A percentile compares a stretch with the other conserved stretches of the same genome.
These are phyloP conservation scores for Petroica traversi DNA, from an alignment of 2,113 vertebrate species.

Conservation along the genomic window DNA sequence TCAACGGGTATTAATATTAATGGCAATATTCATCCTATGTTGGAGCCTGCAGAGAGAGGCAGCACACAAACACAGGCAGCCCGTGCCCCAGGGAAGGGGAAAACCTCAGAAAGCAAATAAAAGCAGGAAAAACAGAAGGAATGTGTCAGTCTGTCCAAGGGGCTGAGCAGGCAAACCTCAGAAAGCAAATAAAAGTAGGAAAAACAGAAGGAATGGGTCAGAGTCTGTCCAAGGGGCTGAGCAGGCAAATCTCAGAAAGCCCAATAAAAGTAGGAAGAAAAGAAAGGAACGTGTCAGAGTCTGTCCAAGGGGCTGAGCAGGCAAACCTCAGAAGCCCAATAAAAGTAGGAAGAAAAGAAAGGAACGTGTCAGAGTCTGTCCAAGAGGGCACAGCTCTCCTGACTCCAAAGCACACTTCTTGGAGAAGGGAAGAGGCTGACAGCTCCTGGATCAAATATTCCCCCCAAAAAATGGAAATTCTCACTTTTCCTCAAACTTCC, in stretches of 20 bases:
- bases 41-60: background rate
- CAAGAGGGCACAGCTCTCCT: background rate
- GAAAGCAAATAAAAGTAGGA: background rate
- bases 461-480: background rate
- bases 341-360: fast-evolving
- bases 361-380: fast-evolving
- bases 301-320: too few species aligned
- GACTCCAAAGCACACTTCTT: background rate
- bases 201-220: fast-evolving
- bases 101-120: background rate
- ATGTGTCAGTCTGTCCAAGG: fast-evolving
- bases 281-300: fast-evolving
- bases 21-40: background rate
- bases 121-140: fast-evolving
- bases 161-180: too few species aligned
- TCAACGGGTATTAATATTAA: constrained; percentile 11
- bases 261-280: fast-evolving
- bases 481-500: background rate
- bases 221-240: too few species aligned
- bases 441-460: background rate
- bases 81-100: background rate
- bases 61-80: background rate
- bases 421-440: background rate
- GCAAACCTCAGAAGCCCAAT: background rate
- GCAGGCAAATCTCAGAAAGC: background rate